A percentile compares a stretch with the other conserved stretches of the same genome.
Conservation (phyloP, 2,113 vertebrate genomes). For the Upupa epops region DNA sequence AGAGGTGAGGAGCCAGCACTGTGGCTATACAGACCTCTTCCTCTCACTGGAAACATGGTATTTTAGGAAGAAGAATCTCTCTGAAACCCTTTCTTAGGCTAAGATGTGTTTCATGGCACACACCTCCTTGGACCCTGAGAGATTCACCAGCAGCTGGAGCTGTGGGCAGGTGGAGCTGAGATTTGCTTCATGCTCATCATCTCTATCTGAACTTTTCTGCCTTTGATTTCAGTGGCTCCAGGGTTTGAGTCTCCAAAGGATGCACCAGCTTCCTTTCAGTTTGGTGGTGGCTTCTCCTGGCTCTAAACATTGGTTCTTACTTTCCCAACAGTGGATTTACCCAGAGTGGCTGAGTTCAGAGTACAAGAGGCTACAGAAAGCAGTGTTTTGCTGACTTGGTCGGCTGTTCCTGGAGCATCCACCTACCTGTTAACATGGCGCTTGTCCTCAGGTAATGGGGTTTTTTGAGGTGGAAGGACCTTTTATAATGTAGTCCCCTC, state of each 20-base stretch:
- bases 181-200: neutral
- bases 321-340: slow-evolving; percentile 77
- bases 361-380: slow-evolving; percentile 71
- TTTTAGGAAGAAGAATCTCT: neutral
- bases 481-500: neutral
- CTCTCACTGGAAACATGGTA: fast-evolving
- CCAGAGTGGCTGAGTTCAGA: slow-evolving; percentile 77
- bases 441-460: slow-evolving; percentile 79
- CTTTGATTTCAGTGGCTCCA: neutral
- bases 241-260: neutral
- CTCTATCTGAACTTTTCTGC: neutral
- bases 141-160: neutral
- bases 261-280: neutral
- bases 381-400: slow-evolving; percentile 81
- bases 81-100: neutral
- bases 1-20: fast-evolving
- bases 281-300: neutral
- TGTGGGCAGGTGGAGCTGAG: neutral
- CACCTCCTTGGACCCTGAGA: neutral
- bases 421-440: slow-evolving; percentile 80
- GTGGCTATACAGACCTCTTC: neutral
- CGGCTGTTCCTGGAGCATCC: slow-evolving; percentile 72
- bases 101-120: neutral
- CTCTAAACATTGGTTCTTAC: neutral
- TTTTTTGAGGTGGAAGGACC: neutral